Conservation (phyloP, 2,113 vertebrate species). For the Columba livia region DNA sequence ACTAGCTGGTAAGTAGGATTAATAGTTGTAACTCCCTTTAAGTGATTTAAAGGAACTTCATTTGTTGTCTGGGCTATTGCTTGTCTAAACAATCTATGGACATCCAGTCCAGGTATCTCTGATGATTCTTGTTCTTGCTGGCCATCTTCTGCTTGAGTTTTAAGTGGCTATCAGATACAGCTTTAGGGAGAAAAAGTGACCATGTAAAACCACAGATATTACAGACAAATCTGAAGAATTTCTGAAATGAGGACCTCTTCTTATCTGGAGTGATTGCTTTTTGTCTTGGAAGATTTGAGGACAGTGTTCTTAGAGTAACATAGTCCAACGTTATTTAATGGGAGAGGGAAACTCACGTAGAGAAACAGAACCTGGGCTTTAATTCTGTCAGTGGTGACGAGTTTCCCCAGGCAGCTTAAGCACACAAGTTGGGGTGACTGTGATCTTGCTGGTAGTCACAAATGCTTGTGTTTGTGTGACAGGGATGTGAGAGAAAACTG, state of each 20-base stretch:
- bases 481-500: not conserved
- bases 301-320: not conserved
- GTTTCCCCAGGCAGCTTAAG: not conserved
- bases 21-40: not conserved
- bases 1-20: conserved; percentile 80
- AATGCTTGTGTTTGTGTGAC: not conserved
- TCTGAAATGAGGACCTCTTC: not conserved
- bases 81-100: not conserved
- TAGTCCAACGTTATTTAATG: not conserved
- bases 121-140: not conserved
- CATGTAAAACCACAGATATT: not conserved
- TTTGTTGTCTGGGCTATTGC: not conserved
- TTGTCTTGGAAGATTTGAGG: not conserved
- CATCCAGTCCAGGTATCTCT: not conserved
- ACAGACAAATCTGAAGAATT: not conserved
- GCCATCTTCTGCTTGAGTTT: not conserved
- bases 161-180: not conserved
- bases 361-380: not conserved
- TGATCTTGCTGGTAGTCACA: not conserved
- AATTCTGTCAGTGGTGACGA: not conserved
- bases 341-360: not conserved
- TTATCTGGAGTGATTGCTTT: not conserved
- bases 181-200: not conserved
- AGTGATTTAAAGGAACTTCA: conserved; percentile 1
- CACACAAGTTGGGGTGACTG: not conserved